Base-by-base conservation (phyloP, 2,797 vertebrate species). In the Zalophus californianus region DNA sequence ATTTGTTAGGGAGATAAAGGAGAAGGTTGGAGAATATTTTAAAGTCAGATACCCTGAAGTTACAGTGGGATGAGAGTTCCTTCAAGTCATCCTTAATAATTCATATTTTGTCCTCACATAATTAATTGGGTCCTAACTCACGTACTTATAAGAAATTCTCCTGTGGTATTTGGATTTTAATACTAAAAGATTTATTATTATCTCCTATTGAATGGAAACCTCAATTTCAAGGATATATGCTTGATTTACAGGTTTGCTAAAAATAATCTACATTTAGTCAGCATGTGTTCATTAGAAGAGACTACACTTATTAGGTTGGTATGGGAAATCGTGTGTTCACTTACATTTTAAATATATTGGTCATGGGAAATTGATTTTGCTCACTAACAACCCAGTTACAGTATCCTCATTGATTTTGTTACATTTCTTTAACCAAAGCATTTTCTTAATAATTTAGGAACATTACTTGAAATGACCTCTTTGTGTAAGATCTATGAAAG, bases 381-480 rank as follows among this genome's bases (percentile, higher is more conserved):
- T 84, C 2, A 56, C 75, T n/a, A 90, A 41, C 32, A 70, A 54
- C n/a, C 11, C 10, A 85, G 18, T 41, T 58, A 52, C 5, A 79
- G 48, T 70, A 25, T n/a, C 29, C 25, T 83, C 48, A 56, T 29
- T 78, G 29, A 64, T 68, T 64, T 88, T 78, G 12, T 66, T 68
- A 41, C 7, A 38, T 85, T 77, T 23, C 54, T 54, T 94, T 83
- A 88, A 35, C 18, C 32, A 86, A 82, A 88, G 62, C 7, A 48
- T 86, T 91, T 90, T 93, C 68, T 90, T 78, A 80, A 78, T 58
- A n/a, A 80, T 52, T 83, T 70, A 72, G 88, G 68, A 93, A 77
- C 0, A 16, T 54, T 60, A 50, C 12, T 75, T 91, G 35, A 95
- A 73, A 62, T 79, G 85, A 56, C 15, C 16, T 89, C 32, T 56